phyloP scores from a whole-genome alignment of 1,140 invertebrate species.

The Cyclina sinensis region DNA sequence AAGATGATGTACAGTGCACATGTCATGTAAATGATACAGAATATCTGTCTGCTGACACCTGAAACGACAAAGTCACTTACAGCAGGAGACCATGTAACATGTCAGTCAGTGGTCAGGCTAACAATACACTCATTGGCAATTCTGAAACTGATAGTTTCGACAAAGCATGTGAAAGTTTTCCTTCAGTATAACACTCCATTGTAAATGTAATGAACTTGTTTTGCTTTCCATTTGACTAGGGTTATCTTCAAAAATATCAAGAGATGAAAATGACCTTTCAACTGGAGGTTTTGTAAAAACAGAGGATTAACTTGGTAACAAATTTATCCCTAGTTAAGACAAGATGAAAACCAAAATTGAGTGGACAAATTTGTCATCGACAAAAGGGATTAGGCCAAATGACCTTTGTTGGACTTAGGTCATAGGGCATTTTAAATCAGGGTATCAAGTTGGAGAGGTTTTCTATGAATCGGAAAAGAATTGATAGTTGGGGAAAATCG shows the following conservation, averaged over 20 bases:
- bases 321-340: slow-evolving; percentile 30
- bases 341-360: slow-evolving; percentile 47
- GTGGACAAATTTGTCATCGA: slow-evolving; percentile 42
- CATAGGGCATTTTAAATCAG: slow-evolving; percentile 23
- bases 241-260: background rate
- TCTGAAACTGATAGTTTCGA: slow-evolving; percentile 12
- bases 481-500: slow-evolving; percentile 1
- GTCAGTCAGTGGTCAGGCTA: background rate
- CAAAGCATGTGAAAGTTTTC: slow-evolving; percentile 32
- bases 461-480: slow-evolving; percentile 10
- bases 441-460: slow-evolving; percentile 36
- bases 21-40: slow-evolving; percentile 6
- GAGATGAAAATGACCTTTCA: slow-evolving; percentile 36
- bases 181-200: background rate
- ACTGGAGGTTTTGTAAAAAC: background rate
- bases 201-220: slow-evolving; percentile 25
- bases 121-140: slow-evolving; percentile 17
- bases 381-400: slow-evolving; percentile 27
- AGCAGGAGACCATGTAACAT: background rate
- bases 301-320: slow-evolving; percentile 47
- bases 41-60: background rate
- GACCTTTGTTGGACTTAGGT: slow-evolving; percentile 32
- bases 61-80: background rate
- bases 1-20: background rate
- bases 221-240: background rate